A percentile compares a stretch with the other conserved stretches of the same genome.
Evolutionary conservation across 2,113 vertebrate genomes (phyloP).

Genomic region (Paradoxurus hermaphroditus): DNA sequence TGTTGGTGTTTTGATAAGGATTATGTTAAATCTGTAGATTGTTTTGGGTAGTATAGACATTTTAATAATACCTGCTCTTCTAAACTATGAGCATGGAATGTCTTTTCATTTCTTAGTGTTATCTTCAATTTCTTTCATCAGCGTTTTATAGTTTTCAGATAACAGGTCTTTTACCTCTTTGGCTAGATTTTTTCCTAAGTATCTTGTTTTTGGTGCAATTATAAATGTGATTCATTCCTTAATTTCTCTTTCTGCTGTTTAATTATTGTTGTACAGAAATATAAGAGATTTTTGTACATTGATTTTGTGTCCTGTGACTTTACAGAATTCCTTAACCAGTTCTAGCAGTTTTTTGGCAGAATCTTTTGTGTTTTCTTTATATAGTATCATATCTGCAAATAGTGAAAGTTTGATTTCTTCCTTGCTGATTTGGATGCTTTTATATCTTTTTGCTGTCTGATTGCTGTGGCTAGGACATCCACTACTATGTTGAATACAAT

Average conservation of each 20-base stretch:
- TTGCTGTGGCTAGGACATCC: not conserved
- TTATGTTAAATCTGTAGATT: not conserved
- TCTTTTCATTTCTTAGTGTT: not conserved
- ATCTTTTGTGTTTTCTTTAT: not conserved
- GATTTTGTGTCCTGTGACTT: not conserved
- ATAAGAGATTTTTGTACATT: not conserved
- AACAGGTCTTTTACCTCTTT: not conserved
- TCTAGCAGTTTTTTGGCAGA: not conserved
- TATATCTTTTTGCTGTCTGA: not conserved
- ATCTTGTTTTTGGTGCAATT: not conserved
- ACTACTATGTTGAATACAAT: not conserved
- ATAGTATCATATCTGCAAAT: not conserved
- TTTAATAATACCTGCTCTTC: not conserved
- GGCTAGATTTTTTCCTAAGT: not conserved
- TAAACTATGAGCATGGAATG: not conserved
- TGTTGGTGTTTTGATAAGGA: not conserved
- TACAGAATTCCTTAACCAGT: not conserved
- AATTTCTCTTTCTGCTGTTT: not conserved
- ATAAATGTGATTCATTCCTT: not conserved
- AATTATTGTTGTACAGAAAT: not conserved
- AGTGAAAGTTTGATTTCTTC: not conserved
- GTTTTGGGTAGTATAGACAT: not conserved
- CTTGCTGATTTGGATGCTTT: not conserved
- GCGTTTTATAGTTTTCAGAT: not conserved
- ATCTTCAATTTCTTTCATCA: not conserved